Evolutionary conservation across 2,113 vertebrate species (phyloP), one percentile per base, ranked within the genome.

Genomic region (Ahaetulla prasina): DNA sequence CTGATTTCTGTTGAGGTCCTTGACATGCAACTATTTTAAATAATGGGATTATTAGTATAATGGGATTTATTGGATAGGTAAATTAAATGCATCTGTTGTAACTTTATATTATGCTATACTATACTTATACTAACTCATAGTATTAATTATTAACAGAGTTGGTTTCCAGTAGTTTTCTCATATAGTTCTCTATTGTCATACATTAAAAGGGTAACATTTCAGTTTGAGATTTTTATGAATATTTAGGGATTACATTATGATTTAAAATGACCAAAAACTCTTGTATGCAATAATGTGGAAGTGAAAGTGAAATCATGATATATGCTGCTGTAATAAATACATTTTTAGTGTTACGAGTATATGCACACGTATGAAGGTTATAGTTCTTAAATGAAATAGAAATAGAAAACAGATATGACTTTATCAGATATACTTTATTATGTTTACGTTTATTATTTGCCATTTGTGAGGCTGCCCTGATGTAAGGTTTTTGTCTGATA

Each of bases 301-400:
- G 85, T 43, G 55, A 92, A 90, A 25, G 35, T 89, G 89, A 43
- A 74, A 30, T 55, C 35, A 54, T 95, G 2, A 39, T 85, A 95
- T 27, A 27, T 88, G 35, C 60, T 93, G 0, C 86, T 47, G 16
- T 94, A 94, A 30, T 52, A 87, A 39, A 88, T 54, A 63, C 43
- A 50, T 0, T 0, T 25, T 55, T 5, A 74, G 63, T 8, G 0
- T 85, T 94, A 20, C 52, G 47, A 7, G 30, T 74, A 27, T 20
- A 18, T 88, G 45, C 27, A 45, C 12, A 45, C 45, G 25, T 47
- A 47, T 86, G 43, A 92, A 3, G 22, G 18, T 39, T 43, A 55
- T 91, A 23, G 22, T 12, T 57, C 39, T 60, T 89, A 50, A 87
- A 18, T 74, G 23, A 84, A 63, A 49, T 25, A 88, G 91, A 80